These are phyloP conservation scores for Coturnix japonica DNA, from an alignment of 2,113 vertebrate species.

Conservation along the genomic window DNA sequence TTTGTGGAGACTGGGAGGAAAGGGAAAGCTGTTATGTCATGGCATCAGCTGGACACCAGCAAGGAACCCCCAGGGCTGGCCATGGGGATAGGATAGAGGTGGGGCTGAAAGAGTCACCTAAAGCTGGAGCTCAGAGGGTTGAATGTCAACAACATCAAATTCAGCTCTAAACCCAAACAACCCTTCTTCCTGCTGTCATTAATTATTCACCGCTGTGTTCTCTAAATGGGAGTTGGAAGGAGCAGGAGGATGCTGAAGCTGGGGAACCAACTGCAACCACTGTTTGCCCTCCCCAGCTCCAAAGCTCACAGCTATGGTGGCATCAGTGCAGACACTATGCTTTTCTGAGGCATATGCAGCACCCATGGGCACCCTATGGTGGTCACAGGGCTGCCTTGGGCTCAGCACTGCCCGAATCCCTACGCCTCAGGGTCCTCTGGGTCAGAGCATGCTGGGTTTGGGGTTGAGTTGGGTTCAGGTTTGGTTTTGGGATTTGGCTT, in stretches of 20 bases:
- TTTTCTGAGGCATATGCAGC: neutral
- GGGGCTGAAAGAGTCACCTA: rapidly evolving
- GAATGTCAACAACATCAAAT: rapidly evolving
- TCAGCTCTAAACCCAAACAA: neutral
- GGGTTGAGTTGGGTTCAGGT: neutral
- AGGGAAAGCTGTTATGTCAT: rapidly evolving
- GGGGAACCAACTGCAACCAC: neutral
- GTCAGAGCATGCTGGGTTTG: neutral
- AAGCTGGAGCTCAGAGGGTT: neutral
- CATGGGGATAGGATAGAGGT: rapidly evolving
- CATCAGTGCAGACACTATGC: neutral
- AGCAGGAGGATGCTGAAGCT: neutral
- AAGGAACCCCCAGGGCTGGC: neutral
- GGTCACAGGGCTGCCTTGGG: neutral
- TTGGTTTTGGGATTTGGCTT: neutral
- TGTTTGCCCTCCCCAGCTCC: neutral
- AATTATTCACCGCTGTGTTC: neutral
- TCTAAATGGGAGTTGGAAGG: neutral
- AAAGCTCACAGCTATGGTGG: rapidly evolving
- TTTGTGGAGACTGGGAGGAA: rapidly evolving
- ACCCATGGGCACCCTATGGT: no score
- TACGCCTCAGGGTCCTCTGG: rapidly evolving
- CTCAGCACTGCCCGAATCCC: neutral
- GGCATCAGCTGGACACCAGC: rapidly evolving
- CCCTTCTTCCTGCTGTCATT: rapidly evolving